Evolutionary conservation across 2,113 vertebrate genomes (phyloP).

Genomic region (Cricetomys ansorgei): DNA sequence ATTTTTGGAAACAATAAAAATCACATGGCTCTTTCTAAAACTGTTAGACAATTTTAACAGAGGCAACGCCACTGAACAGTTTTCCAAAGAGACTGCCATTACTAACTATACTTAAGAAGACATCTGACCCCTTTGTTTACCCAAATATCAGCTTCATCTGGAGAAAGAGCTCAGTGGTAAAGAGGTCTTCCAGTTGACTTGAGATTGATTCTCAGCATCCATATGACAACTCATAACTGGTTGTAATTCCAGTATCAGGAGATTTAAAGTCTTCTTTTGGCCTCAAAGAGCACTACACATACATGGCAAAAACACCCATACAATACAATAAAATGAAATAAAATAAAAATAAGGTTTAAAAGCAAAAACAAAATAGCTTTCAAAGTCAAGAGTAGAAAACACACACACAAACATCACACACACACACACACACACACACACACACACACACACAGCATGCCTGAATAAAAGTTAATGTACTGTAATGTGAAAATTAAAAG

Average conservation of each 20-base stretch:
- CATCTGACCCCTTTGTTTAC: background rate
- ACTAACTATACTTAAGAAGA: background rate
- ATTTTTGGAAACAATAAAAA: constrained; percentile 24
- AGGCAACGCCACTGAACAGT: background rate
- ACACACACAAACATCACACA: background rate
- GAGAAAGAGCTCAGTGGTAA: background rate
- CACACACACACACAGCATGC: background rate
- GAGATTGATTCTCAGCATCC: background rate
- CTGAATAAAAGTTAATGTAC: too few relatives aligned
- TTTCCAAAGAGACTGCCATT: constrained; percentile 5
- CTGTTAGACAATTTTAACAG: background rate
- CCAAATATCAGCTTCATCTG: background rate
- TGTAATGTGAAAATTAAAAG: too few relatives aligned
- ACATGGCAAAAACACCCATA: background rate
- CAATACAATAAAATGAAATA: too few relatives aligned
- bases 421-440: background rate
- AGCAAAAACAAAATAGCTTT: background rate
- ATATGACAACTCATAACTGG: background rate
- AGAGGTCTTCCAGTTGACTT: background rate
- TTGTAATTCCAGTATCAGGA: background rate
- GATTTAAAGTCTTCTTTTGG: background rate
- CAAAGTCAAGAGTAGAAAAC: background rate
- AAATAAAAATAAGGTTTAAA: background rate
- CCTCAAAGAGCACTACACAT: background rate
- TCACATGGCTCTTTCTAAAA: background rate